These are phyloP conservation scores for Pammene fasciana DNA, from an alignment of 2,888 invertebrate species.

Conservation along the genomic window DNA sequence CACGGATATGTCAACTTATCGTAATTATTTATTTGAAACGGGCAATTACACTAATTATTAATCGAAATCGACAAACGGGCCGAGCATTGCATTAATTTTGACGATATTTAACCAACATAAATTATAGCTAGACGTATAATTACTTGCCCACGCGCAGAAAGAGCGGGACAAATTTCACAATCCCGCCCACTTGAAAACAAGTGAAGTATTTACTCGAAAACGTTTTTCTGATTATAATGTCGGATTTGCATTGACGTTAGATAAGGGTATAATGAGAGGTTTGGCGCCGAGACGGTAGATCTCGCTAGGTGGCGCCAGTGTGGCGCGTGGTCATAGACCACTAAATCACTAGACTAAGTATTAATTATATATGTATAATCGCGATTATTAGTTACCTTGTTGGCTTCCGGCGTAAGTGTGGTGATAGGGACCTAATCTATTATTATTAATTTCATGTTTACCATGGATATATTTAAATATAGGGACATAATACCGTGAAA, in stretches of 20 bases:
- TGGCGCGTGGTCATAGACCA: constrained; percentile 49
- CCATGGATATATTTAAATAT: no score
- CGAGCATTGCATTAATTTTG: constrained; percentile 59
- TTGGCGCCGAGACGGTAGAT: constrained; percentile 65
- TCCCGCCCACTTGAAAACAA: constrained; percentile 65
- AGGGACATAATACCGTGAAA: no score
- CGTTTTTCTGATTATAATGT: constrained; percentile 66
- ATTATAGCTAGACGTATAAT: constrained; percentile 73
- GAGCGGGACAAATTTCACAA: constrained; percentile 75
- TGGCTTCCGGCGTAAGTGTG: no score
- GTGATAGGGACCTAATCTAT: not conserved
- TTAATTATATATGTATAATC: no score
- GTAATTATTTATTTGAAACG: constrained; percentile 14
- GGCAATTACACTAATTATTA: constrained; percentile 38
- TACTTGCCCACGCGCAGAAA: constrained; percentile 73
- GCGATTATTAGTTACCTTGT: no score
- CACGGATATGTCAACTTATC: not conserved
- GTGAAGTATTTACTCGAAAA: constrained; percentile 66
- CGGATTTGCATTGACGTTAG: constrained; percentile 73
- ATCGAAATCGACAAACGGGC: constrained; percentile 37
- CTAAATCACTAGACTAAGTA: not conserved
- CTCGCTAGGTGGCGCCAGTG: constrained; percentile 56
- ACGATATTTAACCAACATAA: constrained; percentile 63
- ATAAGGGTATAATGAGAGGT: constrained; percentile 70
- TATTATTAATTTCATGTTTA: no score